Evolutionary conservation across 1,140 invertebrate genomes (phyloP).

Genomic region (Drosophila repleta): DNA sequence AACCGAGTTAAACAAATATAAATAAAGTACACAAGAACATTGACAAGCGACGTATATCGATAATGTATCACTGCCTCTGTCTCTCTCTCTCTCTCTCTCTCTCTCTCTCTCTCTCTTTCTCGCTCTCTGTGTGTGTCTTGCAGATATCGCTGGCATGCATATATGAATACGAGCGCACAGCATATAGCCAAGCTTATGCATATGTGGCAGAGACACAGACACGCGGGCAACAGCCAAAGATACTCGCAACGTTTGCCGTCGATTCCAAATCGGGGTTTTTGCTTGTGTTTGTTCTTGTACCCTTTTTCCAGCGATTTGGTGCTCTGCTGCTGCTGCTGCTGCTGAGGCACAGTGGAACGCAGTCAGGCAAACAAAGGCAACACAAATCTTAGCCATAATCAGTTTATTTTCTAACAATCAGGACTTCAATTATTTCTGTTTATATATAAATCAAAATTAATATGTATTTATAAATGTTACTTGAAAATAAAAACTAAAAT

Average conservation of each 20-base stretch:
- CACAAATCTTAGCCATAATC: no score
- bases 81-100: no score
- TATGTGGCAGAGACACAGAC: slow-evolving; percentile 13
- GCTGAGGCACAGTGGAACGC: slow-evolving; percentile 16
- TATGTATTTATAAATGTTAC: neutral
- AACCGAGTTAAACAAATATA: slow-evolving; percentile 73
- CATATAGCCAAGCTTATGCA: slow-evolving; percentile 19
- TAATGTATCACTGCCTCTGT: slow-evolving; percentile 38
- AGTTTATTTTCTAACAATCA: no score
- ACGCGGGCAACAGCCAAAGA: slow-evolving; percentile 42
- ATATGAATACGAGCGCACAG: slow-evolving; percentile 28
- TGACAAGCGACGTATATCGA: slow-evolving; percentile 38
- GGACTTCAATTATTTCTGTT: no score
- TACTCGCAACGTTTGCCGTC: slow-evolving; percentile 48
- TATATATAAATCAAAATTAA: neutral
- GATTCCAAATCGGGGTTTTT: slow-evolving; percentile 62
- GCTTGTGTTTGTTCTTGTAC: slow-evolving; percentile 61
- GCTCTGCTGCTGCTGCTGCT: slow-evolving; percentile 16
- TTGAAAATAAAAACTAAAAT: slow-evolving; percentile 1
- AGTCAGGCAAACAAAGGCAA: no score
- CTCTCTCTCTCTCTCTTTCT: no score
- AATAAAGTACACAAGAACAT: slow-evolving; percentile 62
- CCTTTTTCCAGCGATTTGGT: slow-evolving; percentile 47
- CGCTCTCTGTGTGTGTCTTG: slow-evolving; percentile 25
- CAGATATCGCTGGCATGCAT: slow-evolving; percentile 46